Evolutionary conservation across 1,140 invertebrate species (phyloP), one percentile per base, ranked within the genome.

Genomic region (Oryctes rhinoceros): DNA sequence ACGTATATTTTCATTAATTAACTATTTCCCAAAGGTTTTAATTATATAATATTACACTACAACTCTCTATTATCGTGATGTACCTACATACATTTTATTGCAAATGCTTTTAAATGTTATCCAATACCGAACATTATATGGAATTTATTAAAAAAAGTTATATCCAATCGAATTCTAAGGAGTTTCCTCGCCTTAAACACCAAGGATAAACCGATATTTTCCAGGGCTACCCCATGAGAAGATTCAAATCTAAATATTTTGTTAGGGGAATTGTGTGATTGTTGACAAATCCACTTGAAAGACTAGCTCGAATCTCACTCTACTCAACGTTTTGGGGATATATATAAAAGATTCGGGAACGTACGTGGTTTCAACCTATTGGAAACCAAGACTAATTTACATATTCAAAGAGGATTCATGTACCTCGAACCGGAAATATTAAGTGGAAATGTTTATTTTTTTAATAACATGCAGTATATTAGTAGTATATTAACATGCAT

Each of bases 191-290:
- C 13, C 15, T 13, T 7, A 15, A 62, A 20, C 53, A 20, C 0
- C 53, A 62, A 5, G 13, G 53, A 62, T 20, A n/a, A 30, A 24
- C 65, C 2, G 20, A 30, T 35, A 67, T 67, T 67, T 67, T 35
- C 65, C 10, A 67, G 65, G 13, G 65, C 18, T 18, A 67, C 18
- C 6, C 18, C 65, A 18, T 35, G 65, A 67, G 65, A 35, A 35
- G 18, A 67, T 67, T 67, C 65, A 18, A 10, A 18, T 11, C 65
- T 67, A 67, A 67, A 67, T 67, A 67, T 67, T 67, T 67, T 67
- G 65, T 67, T 67, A 30, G 65, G 65, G 62, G 65, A 67, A 67
- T 67, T 67, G 65, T 67, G 65, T 35, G 65, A 67, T 67, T 67
- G 65, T 67, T 67, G 65, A 67, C 65, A 30, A 67, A 67, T 67